Percentiles rank a stretch among this genome's conserved stretches.
Evolutionary conservation across 2,888 invertebrate species (phyloP).

Genomic region (Coenonympha arcania): DNA sequence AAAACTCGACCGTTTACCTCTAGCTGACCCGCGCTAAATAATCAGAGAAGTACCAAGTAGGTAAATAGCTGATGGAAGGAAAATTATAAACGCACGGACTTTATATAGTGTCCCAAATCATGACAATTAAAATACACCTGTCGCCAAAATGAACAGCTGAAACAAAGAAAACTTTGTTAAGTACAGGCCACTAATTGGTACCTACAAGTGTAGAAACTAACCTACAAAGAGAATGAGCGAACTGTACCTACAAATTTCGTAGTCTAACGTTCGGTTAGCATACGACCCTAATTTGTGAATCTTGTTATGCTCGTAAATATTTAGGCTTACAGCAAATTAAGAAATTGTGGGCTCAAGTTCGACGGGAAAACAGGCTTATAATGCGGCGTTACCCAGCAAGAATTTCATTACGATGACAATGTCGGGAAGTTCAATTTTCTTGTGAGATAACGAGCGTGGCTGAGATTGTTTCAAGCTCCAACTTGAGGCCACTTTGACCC

Average conservation of each 20-base stretch:
- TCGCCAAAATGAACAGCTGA: no score
- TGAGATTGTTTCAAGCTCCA: conserved; percentile 58
- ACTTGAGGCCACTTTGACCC: conserved; percentile 64
- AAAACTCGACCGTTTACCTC: no score
- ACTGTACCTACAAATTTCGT: conserved; percentile 6
- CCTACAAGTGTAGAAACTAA: no score
- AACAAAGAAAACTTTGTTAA: no score
- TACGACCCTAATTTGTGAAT: conserved; percentile 16
- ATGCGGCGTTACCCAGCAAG: conserved; percentile 41
- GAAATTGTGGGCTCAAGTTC: conserved; percentile 19
- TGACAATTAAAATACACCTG: no score
- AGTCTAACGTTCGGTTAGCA: conserved; percentile 6
- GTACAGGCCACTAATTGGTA: no score
- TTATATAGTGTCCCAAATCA: no score
- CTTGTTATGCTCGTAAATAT: conserved; percentile 25
- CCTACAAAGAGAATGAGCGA: conserved; percentile 2
- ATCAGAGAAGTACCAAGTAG: no score
- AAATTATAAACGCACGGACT: no score
- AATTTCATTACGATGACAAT: conserved; percentile 70
- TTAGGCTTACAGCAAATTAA: conserved; percentile 25
- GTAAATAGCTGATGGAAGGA: no score
- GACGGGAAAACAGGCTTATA: conserved; percentile 22
- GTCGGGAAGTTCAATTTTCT: conserved; percentile 62
- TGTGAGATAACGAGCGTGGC: conserved; percentile 57
- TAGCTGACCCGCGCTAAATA: no score